phyloP scores from a whole-genome alignment of 2,888 invertebrate species.

The Nephrocerus scutellatus region DNA sequence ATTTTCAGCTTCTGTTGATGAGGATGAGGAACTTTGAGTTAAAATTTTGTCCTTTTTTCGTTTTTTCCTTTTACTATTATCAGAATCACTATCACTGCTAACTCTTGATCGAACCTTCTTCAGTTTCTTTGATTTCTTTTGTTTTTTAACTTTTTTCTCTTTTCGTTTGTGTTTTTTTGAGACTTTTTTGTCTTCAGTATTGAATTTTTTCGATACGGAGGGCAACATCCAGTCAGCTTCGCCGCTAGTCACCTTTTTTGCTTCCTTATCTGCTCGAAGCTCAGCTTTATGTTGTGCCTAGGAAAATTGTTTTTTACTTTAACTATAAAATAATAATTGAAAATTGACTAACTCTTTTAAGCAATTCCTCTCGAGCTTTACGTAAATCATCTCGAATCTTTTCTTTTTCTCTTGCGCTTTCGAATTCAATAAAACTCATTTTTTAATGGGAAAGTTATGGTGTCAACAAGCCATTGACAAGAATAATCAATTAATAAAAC shows the following conservation, averaged over 20 bases:
- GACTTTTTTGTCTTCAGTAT: slow-evolving; percentile 32
- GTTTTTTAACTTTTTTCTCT: slow-evolving; percentile 39
- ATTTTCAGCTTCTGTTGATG: slow-evolving; percentile 19
- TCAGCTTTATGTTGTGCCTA: slow-evolving; percentile 35
- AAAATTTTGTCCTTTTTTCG: slow-evolving; percentile 28
- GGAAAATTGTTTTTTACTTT: neutral
- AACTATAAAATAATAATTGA: neutral
- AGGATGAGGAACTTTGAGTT: slow-evolving; percentile 17
- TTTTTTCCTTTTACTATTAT: slow-evolving; percentile 35
- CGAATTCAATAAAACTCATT: slow-evolving; percentile 42
- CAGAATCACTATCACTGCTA: slow-evolving; percentile 29
- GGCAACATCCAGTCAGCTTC: slow-evolving; percentile 40
- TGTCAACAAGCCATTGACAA: too few relatives aligned
- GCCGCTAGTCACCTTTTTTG: slow-evolving; percentile 32
- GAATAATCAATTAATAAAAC: too few relatives aligned
- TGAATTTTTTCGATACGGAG: slow-evolving; percentile 30
- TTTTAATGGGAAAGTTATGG: too few relatives aligned
- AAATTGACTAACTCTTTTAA: slow-evolving; percentile 30
- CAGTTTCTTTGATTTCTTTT: slow-evolving; percentile 29
- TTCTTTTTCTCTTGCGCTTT: slow-evolving; percentile 38
- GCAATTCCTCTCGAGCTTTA: slow-evolving; percentile 34
- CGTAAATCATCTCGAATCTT: slow-evolving; percentile 35
- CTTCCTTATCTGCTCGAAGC: slow-evolving; percentile 26
- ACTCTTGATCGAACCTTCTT: slow-evolving; percentile 24
- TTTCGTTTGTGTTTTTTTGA: slow-evolving; percentile 49